phyloP scores from a whole-genome alignment of 2,888 invertebrate genomes.

The Leistus spinibarbis region DNA sequence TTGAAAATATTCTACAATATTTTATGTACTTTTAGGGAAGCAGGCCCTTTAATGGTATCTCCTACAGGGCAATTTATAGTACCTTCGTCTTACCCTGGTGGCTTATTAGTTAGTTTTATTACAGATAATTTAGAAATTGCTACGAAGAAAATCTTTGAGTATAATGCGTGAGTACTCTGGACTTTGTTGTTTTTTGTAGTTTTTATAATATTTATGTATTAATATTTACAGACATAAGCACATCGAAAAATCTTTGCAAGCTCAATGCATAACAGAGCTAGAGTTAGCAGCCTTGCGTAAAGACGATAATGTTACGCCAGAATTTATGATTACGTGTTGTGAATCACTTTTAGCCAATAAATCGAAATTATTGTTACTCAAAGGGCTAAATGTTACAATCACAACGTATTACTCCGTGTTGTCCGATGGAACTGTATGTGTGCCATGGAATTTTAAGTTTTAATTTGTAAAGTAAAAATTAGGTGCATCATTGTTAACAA shows the following conservation, averaged over 20 bases:
- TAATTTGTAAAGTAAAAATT: constrained; percentile 43
- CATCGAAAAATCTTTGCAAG: constrained; percentile 75
- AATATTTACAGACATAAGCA: constrained; percentile 71
- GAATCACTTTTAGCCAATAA: constrained; percentile 68
- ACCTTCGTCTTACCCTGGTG: constrained; percentile 89
- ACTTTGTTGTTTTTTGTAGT: neutral
- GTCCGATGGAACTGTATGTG: constrained; percentile 87
- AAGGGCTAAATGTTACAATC: constrained; percentile 75
- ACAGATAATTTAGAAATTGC: constrained; percentile 79
- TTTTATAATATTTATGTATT: constrained; percentile 10
- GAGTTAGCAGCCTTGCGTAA: constrained; percentile 77
- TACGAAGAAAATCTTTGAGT: constrained; percentile 70
- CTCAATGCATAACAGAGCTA: constrained; percentile 70
- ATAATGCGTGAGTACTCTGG: constrained; percentile 68
- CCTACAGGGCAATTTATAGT: constrained; percentile 93
- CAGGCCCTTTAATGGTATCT: constrained; percentile 91
- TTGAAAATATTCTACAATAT: neutral
- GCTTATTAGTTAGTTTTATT: constrained; percentile 83
- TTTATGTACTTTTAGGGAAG: constrained; percentile 69
- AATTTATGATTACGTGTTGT: constrained; percentile 86
- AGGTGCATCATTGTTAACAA: neutral
- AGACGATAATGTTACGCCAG: constrained; percentile 90
- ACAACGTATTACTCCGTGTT: constrained; percentile 92
- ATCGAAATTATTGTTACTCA: constrained; percentile 60
- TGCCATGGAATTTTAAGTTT: constrained; percentile 90